Evolutionary conservation across 2,113 vertebrate species (phyloP).

Genomic region (Mandrillus leucophaeus): DNA sequence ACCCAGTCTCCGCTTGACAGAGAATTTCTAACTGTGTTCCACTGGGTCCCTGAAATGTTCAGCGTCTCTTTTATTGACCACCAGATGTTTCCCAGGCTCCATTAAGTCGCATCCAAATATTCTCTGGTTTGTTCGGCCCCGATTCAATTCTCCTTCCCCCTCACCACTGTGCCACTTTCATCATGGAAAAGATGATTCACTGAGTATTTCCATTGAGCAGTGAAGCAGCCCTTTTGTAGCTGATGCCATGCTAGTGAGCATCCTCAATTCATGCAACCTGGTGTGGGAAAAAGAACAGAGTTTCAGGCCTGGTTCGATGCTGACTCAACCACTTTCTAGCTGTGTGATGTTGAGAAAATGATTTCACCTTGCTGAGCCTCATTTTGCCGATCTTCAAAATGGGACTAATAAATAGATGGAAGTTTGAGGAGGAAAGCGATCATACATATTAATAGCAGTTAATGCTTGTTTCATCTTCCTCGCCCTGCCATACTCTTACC

Average conservation of each 20-base stretch:
- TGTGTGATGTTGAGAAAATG: background rate
- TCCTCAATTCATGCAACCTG: fast-evolving
- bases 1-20: background rate
- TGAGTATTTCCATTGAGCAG: background rate
- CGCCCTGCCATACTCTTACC: background rate
- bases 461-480: background rate
- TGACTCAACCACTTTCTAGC: background rate
- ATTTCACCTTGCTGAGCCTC: background rate
- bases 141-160: background rate
- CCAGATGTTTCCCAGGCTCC: background rate
- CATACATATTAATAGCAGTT: fast-evolving
- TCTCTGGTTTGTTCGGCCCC: background rate
- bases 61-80: background rate
- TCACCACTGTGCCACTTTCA: background rate
- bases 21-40: background rate
- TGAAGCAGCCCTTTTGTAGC: background rate
- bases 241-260: fast-evolving
- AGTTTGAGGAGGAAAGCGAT: background rate
- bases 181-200: background rate
- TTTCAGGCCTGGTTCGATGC: background rate
- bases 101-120: background rate
- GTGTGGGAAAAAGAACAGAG: background rate
- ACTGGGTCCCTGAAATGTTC: background rate
- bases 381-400: background rate
- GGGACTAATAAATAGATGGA: background rate